Conservation (phyloP, 2,888 invertebrate genomes). For the Asteroscopus sphinx region DNA sequence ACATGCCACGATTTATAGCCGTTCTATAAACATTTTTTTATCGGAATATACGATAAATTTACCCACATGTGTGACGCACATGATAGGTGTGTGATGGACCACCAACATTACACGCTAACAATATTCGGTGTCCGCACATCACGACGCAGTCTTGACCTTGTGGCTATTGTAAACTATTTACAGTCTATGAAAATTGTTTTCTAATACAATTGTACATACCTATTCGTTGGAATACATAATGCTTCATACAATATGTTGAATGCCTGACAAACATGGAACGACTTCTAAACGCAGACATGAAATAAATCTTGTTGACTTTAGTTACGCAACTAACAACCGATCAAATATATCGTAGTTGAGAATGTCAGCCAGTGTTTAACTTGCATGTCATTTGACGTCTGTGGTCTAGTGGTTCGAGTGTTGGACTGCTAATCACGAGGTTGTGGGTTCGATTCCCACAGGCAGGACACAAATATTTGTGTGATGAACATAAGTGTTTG, state of each 20-base stretch:
- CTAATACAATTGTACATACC: conserved; percentile 8
- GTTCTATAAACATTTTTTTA: conserved; percentile 32
- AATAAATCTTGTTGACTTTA: conserved; percentile 20
- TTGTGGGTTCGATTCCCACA: no score
- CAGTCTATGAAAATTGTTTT: conserved; percentile 29
- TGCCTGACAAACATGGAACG: conserved; percentile 13
- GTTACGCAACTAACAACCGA: conserved; percentile 1
- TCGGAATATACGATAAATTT: conserved; percentile 17
- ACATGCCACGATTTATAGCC: conserved; percentile 6
- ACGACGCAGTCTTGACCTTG: conserved; percentile 24
- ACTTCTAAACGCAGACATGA: conserved; percentile 6
- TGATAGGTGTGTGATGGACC: conserved; percentile 35
- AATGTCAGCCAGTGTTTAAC: conserved; percentile 8
- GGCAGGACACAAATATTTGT: no score
- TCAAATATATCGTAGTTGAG: background rate
- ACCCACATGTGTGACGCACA: conserved; percentile 54
- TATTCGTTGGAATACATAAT: conserved; percentile 6
- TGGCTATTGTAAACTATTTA: conserved; percentile 33
- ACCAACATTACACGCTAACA: conserved; percentile 15
- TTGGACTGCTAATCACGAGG: no score
- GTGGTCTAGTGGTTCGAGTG: no score
- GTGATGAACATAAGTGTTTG: no score
- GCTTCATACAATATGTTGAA: conserved; percentile 1
- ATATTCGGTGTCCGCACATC: conserved; percentile 11
- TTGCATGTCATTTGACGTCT: conserved; percentile 19